Conservation (phyloP, 2,113 vertebrate species). For the Stigmatopora argus region DNA sequence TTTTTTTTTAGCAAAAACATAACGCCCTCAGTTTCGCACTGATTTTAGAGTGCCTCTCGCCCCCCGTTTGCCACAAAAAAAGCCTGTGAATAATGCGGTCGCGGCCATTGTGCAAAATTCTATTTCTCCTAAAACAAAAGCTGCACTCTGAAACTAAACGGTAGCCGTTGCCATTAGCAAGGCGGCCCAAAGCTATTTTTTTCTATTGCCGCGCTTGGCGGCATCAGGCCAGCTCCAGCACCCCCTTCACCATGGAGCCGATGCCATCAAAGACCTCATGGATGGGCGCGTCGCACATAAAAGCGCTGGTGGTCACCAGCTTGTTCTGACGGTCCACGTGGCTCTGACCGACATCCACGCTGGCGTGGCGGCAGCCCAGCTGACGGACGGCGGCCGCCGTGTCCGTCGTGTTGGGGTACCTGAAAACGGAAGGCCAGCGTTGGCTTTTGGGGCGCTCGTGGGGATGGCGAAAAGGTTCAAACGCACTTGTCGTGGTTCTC, state of each 20-base stretch:
- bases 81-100: background rate
- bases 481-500: constrained; percentile 68
- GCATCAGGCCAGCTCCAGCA: constrained; percentile 67
- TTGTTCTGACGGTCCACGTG: constrained; percentile 74
- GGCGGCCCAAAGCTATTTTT: background rate
- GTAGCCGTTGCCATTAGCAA: background rate
- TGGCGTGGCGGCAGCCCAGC: constrained; percentile 73
- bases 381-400: constrained; percentile 67
- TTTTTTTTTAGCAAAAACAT: background rate
- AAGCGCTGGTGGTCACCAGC: constrained; percentile 72
- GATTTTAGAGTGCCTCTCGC: background rate
- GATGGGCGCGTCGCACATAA: constrained; percentile 75
- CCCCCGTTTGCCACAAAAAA: background rate
- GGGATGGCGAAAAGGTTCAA: too few relatives aligned
- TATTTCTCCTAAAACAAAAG: background rate
- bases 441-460: too few relatives aligned
- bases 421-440: constrained; percentile 17
- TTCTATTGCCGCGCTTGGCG: background rate
- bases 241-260: constrained; percentile 69
- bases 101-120: background rate
- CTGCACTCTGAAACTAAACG: background rate
- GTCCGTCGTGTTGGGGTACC: constrained; percentile 72
- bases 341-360: constrained; percentile 69
- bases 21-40: background rate
- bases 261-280: constrained; percentile 74